Conservation (phyloP, 2,888 invertebrate species). For the Anthrax anthrax region DNA sequence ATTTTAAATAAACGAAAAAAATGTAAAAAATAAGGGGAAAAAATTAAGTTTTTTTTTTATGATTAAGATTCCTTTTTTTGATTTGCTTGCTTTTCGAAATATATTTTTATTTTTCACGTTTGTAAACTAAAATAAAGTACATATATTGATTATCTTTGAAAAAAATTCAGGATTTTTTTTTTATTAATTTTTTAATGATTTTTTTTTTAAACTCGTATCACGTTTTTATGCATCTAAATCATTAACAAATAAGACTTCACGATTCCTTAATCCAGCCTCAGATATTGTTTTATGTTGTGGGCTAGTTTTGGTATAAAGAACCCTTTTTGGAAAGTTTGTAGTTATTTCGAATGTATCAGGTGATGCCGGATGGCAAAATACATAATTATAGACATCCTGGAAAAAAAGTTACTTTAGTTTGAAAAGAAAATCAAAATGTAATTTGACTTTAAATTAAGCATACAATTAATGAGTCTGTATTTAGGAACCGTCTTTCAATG, state of each 20-base stretch:
- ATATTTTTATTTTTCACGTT: too few species aligned
- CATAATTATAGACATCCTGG: constrained; percentile 86
- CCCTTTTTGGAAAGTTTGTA: constrained; percentile 85
- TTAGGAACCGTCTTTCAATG: constrained; percentile 73
- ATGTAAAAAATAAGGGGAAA: too few species aligned
- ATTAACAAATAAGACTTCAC: constrained; percentile 87
- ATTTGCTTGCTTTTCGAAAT: too few species aligned
- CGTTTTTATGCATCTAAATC: constrained; percentile 62
- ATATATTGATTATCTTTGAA: too few species aligned
- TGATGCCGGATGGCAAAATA: constrained; percentile 87
- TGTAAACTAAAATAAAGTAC: too few species aligned
- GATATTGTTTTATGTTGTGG: constrained; percentile 41
- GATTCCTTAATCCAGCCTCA: constrained; percentile 71
- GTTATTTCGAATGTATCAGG: constrained; percentile 91
- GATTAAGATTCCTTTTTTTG: too few species aligned
- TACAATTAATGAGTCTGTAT: constrained; percentile 69
- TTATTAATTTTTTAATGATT: too few species aligned
- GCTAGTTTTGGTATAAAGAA: constrained; percentile 40
- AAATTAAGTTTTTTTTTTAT: too few species aligned
- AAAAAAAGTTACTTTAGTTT: constrained; percentile 21
- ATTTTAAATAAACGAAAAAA: too few species aligned
- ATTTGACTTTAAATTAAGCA: constrained; percentile 2
- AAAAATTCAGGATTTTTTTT: too few species aligned
- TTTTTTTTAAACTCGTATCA: too few species aligned
- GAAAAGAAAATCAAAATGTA: too few species aligned